Base-by-base conservation (phyloP, 53 echinoderm and acorn worm species). In the Crossaster papposus region DNA sequence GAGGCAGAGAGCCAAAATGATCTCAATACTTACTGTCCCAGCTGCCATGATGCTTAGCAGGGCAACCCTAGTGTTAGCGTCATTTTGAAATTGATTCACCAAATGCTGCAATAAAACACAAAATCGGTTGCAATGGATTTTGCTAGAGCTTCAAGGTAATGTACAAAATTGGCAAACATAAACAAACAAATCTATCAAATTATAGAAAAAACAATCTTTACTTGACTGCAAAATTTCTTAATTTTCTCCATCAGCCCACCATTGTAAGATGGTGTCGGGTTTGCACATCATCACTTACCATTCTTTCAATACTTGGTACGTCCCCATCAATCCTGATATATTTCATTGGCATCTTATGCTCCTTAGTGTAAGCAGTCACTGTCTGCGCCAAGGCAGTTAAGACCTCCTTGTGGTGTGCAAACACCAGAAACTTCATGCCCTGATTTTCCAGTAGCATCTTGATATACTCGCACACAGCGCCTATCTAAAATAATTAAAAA, bases 291-390 rank as follows among this genome's bases (percentile, higher is more conserved):
- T n/a, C n/a, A n/a, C 2, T 92, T 88, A 95, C 95, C 91, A 92
- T 91, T 89, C 95, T 93, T 36, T 95, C 95, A 0, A 37, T 33
- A 77, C 85, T 86, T 15, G 93, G 95, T 50, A 95, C 95, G 52
- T 89, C 90, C 28, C 95, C 95, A 70, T 95, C 95, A 30, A 95
- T 95, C 12, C 93, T 72, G 89, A 95, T 93, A 75, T 95, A 92
- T 54, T 91, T 90, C 65, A 95, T 63, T 14, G 55, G 70, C 29
- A 53, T 53, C 51, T 93, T 81, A 14, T 91, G 88, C 29, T 95
- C 95, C 65, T 84, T 89, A 20, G 91, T 58, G 70, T 83, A 91
- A 14, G 93, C 81, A 38, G 83, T 65, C 26, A 93, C 88, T 23
- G 95, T 93, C 78, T 95, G 93, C 3, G 89, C 91, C 72, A 95